Evolutionary conservation across 2,113 vertebrate genomes (phyloP), one percentile per base, ranked within the genome.

Genomic region (Monopterus albus): DNA sequence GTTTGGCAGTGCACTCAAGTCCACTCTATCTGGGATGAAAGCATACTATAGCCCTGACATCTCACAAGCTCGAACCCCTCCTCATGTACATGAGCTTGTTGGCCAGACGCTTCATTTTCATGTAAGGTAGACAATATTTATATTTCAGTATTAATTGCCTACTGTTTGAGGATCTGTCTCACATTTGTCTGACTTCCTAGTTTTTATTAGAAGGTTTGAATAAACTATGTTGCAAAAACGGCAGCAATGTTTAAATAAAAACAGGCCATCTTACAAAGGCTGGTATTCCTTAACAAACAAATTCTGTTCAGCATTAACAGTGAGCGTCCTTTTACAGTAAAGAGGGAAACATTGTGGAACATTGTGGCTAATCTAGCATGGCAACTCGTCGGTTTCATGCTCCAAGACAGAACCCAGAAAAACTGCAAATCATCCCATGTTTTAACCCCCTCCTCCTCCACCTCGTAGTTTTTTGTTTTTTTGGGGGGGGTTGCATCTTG

Each of bases 11-110:
- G 84, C 83, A 79, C 87, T 91, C 86, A 40, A 87, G 56, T 75
- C 88, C 87, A 88, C 87, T 87, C 88, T 80, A 72, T 85, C 90
- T 84, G 70, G 77, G 83, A 87, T 91, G 83, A 90, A 91, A 89
- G 84, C 79, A 67, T 70, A 69, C 72, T 83, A 62, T 66, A 82
- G 46, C 52, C 75, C 72, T 52, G 77, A 84, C 77, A 82, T 76
- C 42, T 64, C 82, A 57, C 67, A 62, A 73, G 69, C 84, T 52
- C 26, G 2, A 62, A 57, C 39, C 46, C 61, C 61, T 75, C 51
- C 61, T 77, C 23, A 25, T 73, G 62, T 39, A 55, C 51, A 65
- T 28, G 64, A 78, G 62, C 73, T 68, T 21, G 21, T 47, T 61
- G 60, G 62, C 52, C 51, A 53, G 35, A 50, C 36, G 63, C 57